phyloP scores from a whole-genome alignment of 2,888 invertebrate species.

The Coenonympha arcania region DNA sequence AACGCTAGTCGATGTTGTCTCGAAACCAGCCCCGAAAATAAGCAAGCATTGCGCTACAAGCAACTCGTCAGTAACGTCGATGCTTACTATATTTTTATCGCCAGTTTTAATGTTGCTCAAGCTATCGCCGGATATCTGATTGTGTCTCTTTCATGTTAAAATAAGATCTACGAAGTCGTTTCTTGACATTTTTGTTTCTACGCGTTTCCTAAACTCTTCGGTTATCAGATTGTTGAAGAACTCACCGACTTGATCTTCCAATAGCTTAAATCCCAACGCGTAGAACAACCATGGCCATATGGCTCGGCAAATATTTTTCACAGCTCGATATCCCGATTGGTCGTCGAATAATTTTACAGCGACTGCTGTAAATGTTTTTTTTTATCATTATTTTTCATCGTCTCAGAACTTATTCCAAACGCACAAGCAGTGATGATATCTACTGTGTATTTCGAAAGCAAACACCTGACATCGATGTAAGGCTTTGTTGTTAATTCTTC shows the following conservation, averaged over 20 bases:
- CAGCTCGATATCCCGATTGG: background rate
- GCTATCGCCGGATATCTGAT: background rate
- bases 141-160: background rate
- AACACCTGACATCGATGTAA: background rate
- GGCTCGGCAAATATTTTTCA: background rate
- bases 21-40: background rate
- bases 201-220: background rate
- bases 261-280: background rate
- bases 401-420: conserved; percentile 48
- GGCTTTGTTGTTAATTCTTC: background rate
- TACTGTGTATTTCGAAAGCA: conserved; percentile 42
- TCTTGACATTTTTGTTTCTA: background rate
- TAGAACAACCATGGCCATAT: background rate
- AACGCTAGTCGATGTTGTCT: background rate
- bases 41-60: background rate
- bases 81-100: background rate
- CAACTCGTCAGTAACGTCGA: background rate
- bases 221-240: background rate
- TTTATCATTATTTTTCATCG: conserved; percentile 33
- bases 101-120: background rate
- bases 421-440: conserved; percentile 46
- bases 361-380: conserved; percentile 27
- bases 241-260: background rate
- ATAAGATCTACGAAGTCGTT: background rate
- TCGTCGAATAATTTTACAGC: background rate